These are phyloP conservation scores for Orthosia incerta DNA, from an alignment of 2,888 invertebrate genomes.

Conservation along the genomic window DNA sequence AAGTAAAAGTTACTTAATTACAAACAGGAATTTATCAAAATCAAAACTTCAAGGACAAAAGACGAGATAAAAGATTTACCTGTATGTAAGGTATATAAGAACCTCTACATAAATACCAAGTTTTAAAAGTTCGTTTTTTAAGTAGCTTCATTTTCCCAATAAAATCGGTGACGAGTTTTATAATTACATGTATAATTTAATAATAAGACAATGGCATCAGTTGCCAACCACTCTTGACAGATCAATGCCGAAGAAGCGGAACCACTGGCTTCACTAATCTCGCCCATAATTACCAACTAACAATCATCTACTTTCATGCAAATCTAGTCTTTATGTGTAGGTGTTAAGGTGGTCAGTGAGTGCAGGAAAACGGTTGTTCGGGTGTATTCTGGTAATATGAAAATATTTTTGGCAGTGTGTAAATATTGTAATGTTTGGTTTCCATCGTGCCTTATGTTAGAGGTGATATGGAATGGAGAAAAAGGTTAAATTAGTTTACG, in stretches of 20 bases:
- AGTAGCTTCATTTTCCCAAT: neutral
- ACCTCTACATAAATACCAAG: neutral
- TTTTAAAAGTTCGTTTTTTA: neutral
- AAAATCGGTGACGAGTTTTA: slow-evolving; percentile 14
- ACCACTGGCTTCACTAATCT: slow-evolving; percentile 75
- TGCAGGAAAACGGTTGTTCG: slow-evolving; percentile 58
- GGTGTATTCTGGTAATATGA: slow-evolving; percentile 62
- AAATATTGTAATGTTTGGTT: slow-evolving; percentile 56
- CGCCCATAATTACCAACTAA: slow-evolving; percentile 55
- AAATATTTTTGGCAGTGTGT: slow-evolving; percentile 54
- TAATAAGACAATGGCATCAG: slow-evolving; percentile 66
- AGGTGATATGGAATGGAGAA: neutral
- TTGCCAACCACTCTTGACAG: slow-evolving; percentile 74
- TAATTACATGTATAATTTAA: slow-evolving; percentile 57
- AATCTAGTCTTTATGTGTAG: slow-evolving; percentile 54
- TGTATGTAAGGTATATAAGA: no score
- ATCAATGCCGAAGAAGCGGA: slow-evolving; percentile 84
- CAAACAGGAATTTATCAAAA: neutral
- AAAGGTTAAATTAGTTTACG: no score
- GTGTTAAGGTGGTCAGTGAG: slow-evolving; percentile 44
- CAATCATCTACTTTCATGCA: neutral
- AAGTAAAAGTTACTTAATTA: neutral
- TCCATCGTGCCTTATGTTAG: slow-evolving; percentile 67
- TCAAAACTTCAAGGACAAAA: neutral
- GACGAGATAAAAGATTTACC: neutral